These are phyloP conservation scores for Lamellibrachia columna DNA, from an alignment of 2,888 invertebrate species.

Conservation along the genomic window DNA sequence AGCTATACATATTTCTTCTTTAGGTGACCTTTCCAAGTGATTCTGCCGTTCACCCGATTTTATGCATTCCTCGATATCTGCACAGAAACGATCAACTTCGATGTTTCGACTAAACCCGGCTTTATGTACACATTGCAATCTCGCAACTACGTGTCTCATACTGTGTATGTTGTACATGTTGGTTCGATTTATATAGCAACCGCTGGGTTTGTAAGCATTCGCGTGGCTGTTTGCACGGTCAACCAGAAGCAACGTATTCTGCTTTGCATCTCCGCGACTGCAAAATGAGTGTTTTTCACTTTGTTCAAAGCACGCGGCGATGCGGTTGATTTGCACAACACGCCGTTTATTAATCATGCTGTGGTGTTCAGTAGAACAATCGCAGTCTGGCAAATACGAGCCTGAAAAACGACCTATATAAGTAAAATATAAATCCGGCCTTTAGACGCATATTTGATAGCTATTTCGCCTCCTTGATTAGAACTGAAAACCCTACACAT, in stretches of 20 bases:
- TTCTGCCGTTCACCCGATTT: background rate
- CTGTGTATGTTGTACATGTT: slow-evolving; percentile 1
- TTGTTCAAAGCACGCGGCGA: background rate
- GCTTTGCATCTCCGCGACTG: background rate
- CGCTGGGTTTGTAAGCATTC: slow-evolving; percentile 2
- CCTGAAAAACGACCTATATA: background rate
- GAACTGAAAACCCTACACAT: background rate
- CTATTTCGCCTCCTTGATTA: background rate
- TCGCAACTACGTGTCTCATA: background rate
- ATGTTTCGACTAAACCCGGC: background rate
- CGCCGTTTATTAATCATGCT: background rate
- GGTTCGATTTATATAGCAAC: background rate
- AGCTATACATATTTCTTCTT: slow-evolving; percentile 1
- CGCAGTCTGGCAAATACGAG: background rate
- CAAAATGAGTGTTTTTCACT: background rate
- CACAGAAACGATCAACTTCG: background rate
- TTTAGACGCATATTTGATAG: background rate
- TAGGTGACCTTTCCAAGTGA: background rate
- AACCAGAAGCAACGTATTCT: background rate
- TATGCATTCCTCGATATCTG: slow-evolving; percentile 5
- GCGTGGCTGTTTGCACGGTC: background rate
- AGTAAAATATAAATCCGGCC: background rate
- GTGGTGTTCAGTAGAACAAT: background rate
- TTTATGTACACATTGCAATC: background rate
- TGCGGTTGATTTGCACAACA: background rate